phyloP scores from a whole-genome alignment of 2,113 vertebrate genomes.

The Zapus hudsonius region DNA sequence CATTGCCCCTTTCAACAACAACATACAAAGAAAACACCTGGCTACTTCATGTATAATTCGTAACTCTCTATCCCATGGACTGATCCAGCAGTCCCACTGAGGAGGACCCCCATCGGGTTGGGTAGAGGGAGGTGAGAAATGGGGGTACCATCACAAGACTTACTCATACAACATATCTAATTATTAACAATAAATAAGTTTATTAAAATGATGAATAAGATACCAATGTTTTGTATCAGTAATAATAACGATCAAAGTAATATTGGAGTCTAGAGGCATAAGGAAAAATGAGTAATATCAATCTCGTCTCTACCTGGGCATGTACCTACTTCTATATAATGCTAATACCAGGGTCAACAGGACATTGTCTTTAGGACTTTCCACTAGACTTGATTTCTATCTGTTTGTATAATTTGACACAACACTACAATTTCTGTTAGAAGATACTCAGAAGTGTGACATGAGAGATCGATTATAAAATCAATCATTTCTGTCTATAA shows the following conservation, averaged over 20 bases:
- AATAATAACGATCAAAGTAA: background rate
- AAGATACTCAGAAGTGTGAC: background rate
- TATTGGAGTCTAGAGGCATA: background rate
- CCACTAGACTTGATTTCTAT: background rate
- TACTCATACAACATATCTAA: too few relatives aligned
- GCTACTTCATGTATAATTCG: too few relatives aligned
- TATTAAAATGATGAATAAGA: constrained; percentile 19
- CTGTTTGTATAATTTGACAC: background rate
- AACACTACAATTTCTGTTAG: background rate
- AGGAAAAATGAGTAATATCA: background rate
- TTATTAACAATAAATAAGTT: too few relatives aligned
- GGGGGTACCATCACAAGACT: too few relatives aligned
- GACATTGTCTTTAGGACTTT: background rate
- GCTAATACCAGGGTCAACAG: background rate
- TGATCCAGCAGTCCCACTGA: too few relatives aligned
- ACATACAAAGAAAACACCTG: too few relatives aligned
- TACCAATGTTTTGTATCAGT: background rate
- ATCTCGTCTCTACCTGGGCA: background rate
- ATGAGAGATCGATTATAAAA: background rate
- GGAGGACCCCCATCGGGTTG: too few relatives aligned
- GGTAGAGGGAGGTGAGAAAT: too few relatives aligned
- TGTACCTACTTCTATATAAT: constrained; percentile 9
- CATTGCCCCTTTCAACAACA: too few relatives aligned
- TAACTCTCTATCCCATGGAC: too few relatives aligned
- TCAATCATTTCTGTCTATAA: constrained; percentile 6